These are phyloP conservation scores for Chydorus sphaericus DNA, from an alignment of 2,888 invertebrate species.

Conservation along the genomic window DNA sequence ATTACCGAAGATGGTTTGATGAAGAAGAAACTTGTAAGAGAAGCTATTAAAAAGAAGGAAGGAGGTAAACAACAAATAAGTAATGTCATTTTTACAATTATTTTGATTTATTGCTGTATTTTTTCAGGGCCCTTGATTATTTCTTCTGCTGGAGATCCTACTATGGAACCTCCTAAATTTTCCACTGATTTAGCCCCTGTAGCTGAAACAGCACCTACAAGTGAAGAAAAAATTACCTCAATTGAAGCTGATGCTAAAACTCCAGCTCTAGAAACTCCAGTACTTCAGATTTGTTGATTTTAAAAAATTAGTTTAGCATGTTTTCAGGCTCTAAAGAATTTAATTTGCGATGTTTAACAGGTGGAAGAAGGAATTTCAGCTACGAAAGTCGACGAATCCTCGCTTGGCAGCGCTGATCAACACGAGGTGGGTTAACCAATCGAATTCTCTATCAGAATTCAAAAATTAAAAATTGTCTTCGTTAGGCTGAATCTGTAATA, in stretches of 20 bases:
- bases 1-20: conserved; percentile 8
- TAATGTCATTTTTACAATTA: not conserved
- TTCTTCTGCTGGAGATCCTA: not conserved
- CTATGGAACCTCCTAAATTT: not conserved
- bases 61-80: not conserved
- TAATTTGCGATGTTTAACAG: not conserved
- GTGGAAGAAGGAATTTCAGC: too few relatives aligned
- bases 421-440: not conserved
- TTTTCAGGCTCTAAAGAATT: not conserved
- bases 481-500: too few relatives aligned
- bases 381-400: too few relatives aligned
- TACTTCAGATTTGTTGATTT: not conserved
- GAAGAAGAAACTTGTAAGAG: conserved; percentile 13
- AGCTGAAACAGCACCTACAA: not conserved
- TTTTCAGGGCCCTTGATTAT: not conserved
- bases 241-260: not conserved
- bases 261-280: not conserved
- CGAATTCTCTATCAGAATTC: too few relatives aligned
- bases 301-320: not conserved
- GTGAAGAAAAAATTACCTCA: not conserved
- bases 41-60: conserved; percentile 10
- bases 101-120: not conserved
- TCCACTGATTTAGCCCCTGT: not conserved
- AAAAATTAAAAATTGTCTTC: too few relatives aligned
- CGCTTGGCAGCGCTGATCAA: not conserved